These are phyloP conservation scores for Cyphomyrus plagiostoma DNA, from an alignment of 2,113 vertebrate genomes.

Conservation along the genomic window DNA sequence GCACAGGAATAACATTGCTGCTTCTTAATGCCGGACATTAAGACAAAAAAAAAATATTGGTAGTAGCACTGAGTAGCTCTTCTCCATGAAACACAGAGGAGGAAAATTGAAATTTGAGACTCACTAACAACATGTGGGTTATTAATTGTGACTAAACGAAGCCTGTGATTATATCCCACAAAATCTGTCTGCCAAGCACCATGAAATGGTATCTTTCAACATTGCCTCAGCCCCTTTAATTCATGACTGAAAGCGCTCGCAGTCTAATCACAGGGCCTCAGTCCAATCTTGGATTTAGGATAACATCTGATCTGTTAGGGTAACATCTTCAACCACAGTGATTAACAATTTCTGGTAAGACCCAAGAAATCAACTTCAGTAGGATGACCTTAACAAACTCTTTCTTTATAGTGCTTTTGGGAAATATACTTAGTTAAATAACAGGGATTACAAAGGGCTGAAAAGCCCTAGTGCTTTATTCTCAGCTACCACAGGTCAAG, in stretches of 20 bases:
- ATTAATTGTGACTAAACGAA: conserved; percentile 6
- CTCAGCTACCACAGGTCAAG: not conserved
- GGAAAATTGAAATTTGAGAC: not conserved
- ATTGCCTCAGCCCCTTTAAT: not conserved
- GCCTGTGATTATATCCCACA: not conserved
- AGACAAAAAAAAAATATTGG: too few relatives aligned
- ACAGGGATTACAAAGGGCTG: not conserved
- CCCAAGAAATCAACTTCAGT: not conserved
- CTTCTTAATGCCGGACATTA: not conserved
- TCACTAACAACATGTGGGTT: not conserved
- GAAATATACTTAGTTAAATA: not conserved
- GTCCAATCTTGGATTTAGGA: not conserved
- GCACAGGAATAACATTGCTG: not conserved
- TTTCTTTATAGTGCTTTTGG: not conserved
- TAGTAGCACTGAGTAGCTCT: not conserved
- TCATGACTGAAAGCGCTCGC: not conserved
- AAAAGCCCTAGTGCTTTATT: not conserved
- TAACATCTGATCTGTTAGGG: not conserved
- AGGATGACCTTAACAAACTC: not conserved
- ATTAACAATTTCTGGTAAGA: not conserved
- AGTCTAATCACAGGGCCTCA: not conserved
- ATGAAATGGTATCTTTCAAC: not conserved
- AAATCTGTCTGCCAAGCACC: not conserved
- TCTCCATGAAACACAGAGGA: not conserved
- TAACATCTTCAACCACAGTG: conserved; percentile 10